These are phyloP conservation scores for Stenolophus ochropezus DNA, from an alignment of 2,888 invertebrate genomes.

Conservation along the genomic window DNA sequence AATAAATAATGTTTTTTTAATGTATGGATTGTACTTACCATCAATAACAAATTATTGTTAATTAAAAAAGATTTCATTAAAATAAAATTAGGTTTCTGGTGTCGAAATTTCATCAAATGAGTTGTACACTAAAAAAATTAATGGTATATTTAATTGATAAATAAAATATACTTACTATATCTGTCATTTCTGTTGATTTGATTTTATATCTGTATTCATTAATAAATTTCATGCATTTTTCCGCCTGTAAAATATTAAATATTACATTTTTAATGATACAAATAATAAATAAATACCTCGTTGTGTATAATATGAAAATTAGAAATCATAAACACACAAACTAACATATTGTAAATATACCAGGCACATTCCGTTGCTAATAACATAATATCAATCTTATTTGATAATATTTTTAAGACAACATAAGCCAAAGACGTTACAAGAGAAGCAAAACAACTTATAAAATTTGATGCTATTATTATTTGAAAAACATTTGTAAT, in stretches of 20 bases:
- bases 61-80: slow-evolving; percentile 4
- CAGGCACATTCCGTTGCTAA: not conserved
- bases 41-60: slow-evolving; percentile 19
- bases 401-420: not conserved
- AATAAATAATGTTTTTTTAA: not conserved
- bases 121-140: not conserved
- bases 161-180: not conserved
- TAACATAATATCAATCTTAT: not conserved
- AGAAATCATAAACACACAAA: not conserved
- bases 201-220: not conserved
- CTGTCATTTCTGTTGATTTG: not conserved
- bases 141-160: not conserved
- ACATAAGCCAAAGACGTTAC: not conserved
- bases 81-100: slow-evolving; percentile 26
- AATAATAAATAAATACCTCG: slow-evolving; percentile 12
- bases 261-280: not conserved
- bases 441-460: not conserved
- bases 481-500: slow-evolving; percentile 11
- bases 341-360: not conserved
- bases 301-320: slow-evolving; percentile 3
- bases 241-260: not conserved
- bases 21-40: slow-evolving; percentile 13
- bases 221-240: not conserved
- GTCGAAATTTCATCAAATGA: slow-evolving; percentile 8
- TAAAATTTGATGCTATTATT: slow-evolving; percentile 7